A percentile compares a stretch with the other conserved stretches of the same genome.
phyloP scores from a whole-genome alignment of 2,113 vertebrate species.

The Chaetura pelagica region DNA sequence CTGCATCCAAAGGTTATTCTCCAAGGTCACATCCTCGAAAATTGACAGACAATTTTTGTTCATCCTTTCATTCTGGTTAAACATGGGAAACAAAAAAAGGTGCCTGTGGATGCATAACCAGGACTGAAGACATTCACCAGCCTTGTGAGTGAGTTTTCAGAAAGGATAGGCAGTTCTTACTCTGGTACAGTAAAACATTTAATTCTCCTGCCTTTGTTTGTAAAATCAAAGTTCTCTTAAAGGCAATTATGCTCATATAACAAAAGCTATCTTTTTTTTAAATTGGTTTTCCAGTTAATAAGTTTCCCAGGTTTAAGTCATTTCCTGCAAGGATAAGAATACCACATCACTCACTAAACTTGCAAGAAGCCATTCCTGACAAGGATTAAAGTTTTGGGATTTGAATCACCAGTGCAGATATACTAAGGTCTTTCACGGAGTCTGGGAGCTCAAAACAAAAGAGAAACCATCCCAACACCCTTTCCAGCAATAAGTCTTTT shows the following conservation, averaged over 20 bases:
- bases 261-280: background rate
- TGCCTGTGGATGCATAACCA: background rate
- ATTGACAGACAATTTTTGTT: background rate
- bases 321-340: background rate
- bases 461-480: background rate
- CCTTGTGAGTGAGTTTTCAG: background rate
- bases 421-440: background rate
- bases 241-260: background rate
- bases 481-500: background rate
- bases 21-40: background rate
- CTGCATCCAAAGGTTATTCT: background rate
- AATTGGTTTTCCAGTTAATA: background rate
- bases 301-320: background rate
- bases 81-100: accelerated
- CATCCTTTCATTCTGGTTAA: background rate
- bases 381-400: background rate
- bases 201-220: background rate
- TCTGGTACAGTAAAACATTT: background rate
- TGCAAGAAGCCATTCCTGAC: background rate
- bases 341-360: background rate
- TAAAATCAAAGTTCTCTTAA: conserved; percentile 2
- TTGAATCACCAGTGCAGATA: background rate
- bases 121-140: background rate
- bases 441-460: background rate
- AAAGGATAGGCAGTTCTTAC: background rate